Evolutionary conservation across 1,140 invertebrate species (phyloP), one percentile per base, ranked within the genome.

Genomic region (Belonocnema kinseyi): DNA sequence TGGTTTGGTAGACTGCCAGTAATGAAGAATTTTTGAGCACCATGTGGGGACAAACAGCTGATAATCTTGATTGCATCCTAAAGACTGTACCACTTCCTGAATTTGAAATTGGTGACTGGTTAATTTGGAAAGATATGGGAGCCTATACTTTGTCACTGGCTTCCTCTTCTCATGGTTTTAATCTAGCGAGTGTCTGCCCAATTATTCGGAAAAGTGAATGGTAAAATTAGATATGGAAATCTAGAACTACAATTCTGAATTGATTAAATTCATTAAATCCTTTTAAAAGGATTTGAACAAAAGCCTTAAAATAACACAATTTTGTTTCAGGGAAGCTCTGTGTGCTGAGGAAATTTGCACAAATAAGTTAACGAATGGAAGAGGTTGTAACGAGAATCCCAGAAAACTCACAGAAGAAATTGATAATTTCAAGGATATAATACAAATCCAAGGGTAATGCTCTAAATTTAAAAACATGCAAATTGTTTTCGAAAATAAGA

Each of bases 21-120:
- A 75, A 75, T 8, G 73, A 85, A 33, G 85, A 85, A 74, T 82
- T 76, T 71, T 8, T 53, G n/a, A 86, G 83, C 75, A 88, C 86
- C 72, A 86, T 94, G 54, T 94, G 93, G 93, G 94, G 94, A 40
- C 94, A 93, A 66, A 94, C 94, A 12, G 94, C 93, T 84, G 94
- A 94, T 83, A 90, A 93, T 19, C 80, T 93, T 21, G 94, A 94
- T 82, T 90, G 91, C 72, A 90, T 94, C 54, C 80, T 90, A 21
- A 86, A 92, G 83, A 83, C 92, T 8, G 83, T 82, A 17, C 78
- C 82, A 21, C 85, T 93, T 71, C 92, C 92, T 6, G 86, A 90
- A 79, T 85, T 92, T 75, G 75, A 90, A 14, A 88, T 92, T 73
- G 93, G 92, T 13, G 91, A 93, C 73, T 94, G 92, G 92, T 82